Evolutionary conservation across 64 coral and sea anemone genomes (phyloP), one percentile per base, ranked within the genome.

Genomic region (Astreopora myriophthalma): DNA sequence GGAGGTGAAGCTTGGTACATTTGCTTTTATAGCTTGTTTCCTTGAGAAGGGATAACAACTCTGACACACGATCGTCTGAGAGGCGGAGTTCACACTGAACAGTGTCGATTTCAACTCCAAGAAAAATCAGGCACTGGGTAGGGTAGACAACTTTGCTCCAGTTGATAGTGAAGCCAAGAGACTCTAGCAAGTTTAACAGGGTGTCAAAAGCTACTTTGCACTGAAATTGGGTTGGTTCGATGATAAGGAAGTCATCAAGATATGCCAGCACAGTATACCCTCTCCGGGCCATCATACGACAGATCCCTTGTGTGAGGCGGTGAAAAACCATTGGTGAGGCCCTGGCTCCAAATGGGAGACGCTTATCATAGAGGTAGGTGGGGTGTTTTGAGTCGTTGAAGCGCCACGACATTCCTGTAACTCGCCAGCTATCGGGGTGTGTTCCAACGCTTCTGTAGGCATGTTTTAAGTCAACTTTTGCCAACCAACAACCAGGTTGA

Each of bases 31-130:
- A 8, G 12, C n/a, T 22, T 1, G 65, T 88, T 6, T 8, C 22
- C 13, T 62, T 25, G 24, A 87, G 26, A 2, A 96, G 22, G 2
- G 29, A 27, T 17, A 42, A 46, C 20, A 95, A 29, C 27, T 90
- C 87, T 6, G 6, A 2, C 0, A 95, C 38, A 76, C 84, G 89
- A 30, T 84, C 64, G 3, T 89, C 27, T 20, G 86, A 87, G 14
- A 94, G 37, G 29, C 30, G n/a, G 48, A 89, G 38, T 6, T 39
- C 32, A 17, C 86, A 25, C 23, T 20, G 20, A 22, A 85, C 25
- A 10, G 92, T 89, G 77, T 94, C 86, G 27, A 85, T 39, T 38
- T 89, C 65, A 20, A 94, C 74, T 9, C 92, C 92, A 6, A 94
- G 36, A 39, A 94, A 94, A 13, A 60, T 88, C n/a, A 93, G 38